phyloP scores from a whole-genome alignment of 2,113 vertebrate genomes.

The human (Homo sapiens) region GRCh38 chr12:45638501-45639000 shows the following conservation, averaged over 20 bases:
- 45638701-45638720: not conserved
- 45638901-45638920: not conserved
- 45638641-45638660: not conserved
- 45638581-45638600: not conserved
- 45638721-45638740: not conserved
- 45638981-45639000: not conserved
- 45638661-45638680: not conserved
- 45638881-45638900: not conserved
- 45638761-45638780: not conserved
- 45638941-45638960: not conserved
- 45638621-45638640: not conserved
- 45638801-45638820: not conserved
- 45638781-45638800: not conserved
- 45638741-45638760: not conserved
- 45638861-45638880: not conserved
- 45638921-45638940: not conserved
- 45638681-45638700: not conserved
- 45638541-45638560: not conserved
- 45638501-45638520: not conserved
- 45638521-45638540: not conserved
- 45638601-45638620: not conserved
- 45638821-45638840: not conserved
- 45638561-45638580: not conserved
- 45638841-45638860: not conserved
- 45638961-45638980: not conserved